Percentiles rank a stretch among this genome's conserved stretches.
phyloP scores from a whole-genome alignment of 2,888 invertebrate genomes.

The Ichneumon xanthorius region DNA sequence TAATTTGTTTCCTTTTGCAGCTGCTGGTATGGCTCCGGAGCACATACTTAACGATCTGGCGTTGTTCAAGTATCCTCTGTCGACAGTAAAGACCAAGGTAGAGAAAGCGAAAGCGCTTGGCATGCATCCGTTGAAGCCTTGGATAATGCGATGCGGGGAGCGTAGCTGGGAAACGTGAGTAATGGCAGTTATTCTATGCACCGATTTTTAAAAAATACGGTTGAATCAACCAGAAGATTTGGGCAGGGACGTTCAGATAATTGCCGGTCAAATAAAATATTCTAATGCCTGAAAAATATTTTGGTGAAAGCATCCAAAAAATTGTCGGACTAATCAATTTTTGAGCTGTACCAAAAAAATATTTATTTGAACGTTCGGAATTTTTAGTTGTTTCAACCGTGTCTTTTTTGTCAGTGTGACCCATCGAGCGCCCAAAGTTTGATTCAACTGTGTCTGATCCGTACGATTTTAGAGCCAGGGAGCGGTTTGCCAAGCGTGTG shows the following conservation, averaged over 20 bases:
- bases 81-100: conserved; percentile 4
- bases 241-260: too few species aligned
- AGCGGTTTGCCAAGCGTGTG: conserved; percentile 51
- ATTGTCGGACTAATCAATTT: too few species aligned
- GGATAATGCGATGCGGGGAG: conserved; percentile 59
- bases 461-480: conserved; percentile 20
- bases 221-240: too few species aligned
- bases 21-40: conserved; percentile 29
- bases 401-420: too few species aligned
- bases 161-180: conserved; percentile 38
- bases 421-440: background rate
- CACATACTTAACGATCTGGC: conserved; percentile 41
- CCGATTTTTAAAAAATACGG: too few species aligned
- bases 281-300: too few species aligned
- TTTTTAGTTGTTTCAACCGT: background rate
- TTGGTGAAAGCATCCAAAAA: too few species aligned
- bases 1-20: conserved; percentile 21
- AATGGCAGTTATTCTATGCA: background rate
- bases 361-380: too few species aligned
- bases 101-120: conserved; percentile 6
- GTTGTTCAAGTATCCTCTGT: conserved; percentile 30
- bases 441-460: background rate
- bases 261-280: too few species aligned
- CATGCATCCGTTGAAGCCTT: conserved; percentile 50
- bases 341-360: too few species aligned